Evolutionary conservation across 2,113 vertebrate species (phyloP).

Genomic region (Halichoerus grypus): DNA sequence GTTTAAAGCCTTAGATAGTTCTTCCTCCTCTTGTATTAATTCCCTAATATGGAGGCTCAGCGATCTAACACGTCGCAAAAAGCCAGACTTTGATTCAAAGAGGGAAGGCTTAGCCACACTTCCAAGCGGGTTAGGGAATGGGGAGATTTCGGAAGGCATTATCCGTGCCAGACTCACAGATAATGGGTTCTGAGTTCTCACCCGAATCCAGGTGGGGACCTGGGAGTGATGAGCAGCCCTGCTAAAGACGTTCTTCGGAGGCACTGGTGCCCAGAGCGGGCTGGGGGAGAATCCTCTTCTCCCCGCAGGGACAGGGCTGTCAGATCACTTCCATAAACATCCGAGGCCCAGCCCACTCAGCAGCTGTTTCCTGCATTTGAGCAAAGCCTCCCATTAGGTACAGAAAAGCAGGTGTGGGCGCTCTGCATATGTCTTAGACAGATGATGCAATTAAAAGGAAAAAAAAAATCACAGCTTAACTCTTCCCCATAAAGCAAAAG

Average conservation of each 20-base stretch:
- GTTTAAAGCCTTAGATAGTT: neutral
- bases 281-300: neutral
- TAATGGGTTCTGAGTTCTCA: neutral
- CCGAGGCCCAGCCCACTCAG: neutral
- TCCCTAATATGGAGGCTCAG: neutral
- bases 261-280: neutral
- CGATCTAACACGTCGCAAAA: neutral
- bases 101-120: neutral
- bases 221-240: neutral
- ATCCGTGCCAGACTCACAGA: neutral
- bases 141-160: neutral
- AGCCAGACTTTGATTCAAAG: slow-evolving; percentile 38
- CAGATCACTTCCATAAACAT: slow-evolving; percentile 17
- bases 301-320: neutral
- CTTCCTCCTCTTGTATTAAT: slow-evolving; percentile 29
- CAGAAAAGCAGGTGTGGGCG: slow-evolving; percentile 11
- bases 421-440: slow-evolving; percentile 48
- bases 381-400: neutral
- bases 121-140: neutral
- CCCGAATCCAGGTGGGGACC: neutral
- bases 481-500: neutral
- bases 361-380: slow-evolving; percentile 49
- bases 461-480: neutral
- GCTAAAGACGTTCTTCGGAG: neutral
- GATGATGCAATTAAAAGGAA: slow-evolving; percentile 38